Percentiles rank a stretch among this genome's conserved stretches.
Conservation (phyloP, 2,797 vertebrate species). For the Tamandua tetradactyla region DNA sequence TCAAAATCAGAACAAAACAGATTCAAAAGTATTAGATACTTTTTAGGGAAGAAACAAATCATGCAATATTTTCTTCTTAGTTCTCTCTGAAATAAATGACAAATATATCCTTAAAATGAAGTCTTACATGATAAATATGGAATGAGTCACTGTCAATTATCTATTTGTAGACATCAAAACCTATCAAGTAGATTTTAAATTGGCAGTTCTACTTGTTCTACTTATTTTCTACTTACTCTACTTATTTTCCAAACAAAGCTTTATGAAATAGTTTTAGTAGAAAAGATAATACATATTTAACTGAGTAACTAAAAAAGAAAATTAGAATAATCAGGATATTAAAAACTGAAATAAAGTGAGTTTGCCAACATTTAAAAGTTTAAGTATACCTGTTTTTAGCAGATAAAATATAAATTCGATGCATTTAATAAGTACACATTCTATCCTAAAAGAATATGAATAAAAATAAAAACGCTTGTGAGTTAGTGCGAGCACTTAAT, state of each 20-base stretch:
- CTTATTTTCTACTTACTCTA: neutral
- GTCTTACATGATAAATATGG: neutral
- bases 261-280: neutral
- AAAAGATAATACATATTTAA: neutral
- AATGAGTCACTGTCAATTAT: neutral
- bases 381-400: neutral
- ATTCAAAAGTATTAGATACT: neutral
- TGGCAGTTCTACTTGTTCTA: neutral
- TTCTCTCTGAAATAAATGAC: neutral
- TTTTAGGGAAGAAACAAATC: neutral
- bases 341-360: neutral
- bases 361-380: neutral
- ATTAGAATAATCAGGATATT: neutral
- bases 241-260: neutral
- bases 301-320: neutral
- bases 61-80: neutral
- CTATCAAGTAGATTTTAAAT: neutral
- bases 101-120: neutral
- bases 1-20: constrained; percentile 3
- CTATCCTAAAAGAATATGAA: neutral
- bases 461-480: neutral
- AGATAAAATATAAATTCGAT: neutral
- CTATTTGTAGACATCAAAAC: neutral
- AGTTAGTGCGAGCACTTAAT: neutral
- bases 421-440: neutral